Evolutionary conservation across 30 jellyfish, hydroid and myxozoan species (phyloP).

Genomic region (Hydractinia echinata): DNA sequence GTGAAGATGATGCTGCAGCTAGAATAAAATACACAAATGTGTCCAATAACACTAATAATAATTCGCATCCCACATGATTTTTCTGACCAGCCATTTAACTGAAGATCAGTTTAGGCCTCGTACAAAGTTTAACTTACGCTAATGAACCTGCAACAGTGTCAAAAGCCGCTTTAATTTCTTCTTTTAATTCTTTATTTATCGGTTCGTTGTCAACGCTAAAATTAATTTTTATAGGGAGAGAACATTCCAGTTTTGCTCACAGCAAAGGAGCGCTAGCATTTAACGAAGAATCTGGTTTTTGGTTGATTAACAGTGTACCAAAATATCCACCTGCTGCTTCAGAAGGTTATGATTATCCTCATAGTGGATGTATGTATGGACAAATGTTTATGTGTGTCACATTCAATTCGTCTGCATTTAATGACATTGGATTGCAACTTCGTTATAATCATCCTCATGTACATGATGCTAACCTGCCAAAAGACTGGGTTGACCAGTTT

Average conservation of each 20-base stretch:
- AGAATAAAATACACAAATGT: too few relatives aligned
- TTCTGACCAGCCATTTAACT: too few relatives aligned
- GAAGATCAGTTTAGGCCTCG: too few relatives aligned
- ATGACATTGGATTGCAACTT: conserved; percentile 76
- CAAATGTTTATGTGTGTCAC: conserved; percentile 90
- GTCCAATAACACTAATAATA: too few relatives aligned
- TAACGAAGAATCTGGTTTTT: conserved; percentile 72
- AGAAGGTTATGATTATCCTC: conserved; percentile 85
- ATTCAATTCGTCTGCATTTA: conserved; percentile 70
- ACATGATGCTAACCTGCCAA: conserved; percentile 73
- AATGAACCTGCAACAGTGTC: too few relatives aligned
- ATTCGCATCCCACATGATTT: too few relatives aligned
- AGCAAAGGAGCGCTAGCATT: conserved; percentile 93
- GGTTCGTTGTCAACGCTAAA: too few relatives aligned
- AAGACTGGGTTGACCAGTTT: conserved; percentile 44
- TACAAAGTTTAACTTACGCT: too few relatives aligned
- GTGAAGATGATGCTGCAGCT: too few relatives aligned
- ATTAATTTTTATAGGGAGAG: conserved; percentile 8
- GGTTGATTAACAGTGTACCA: conserved; percentile 94
- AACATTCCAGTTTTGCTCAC: conserved; percentile 48
- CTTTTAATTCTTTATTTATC: too few relatives aligned
- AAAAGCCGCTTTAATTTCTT: too few relatives aligned
- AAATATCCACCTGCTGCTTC: conserved; percentile 55
- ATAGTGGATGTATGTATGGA: conserved; percentile 83
- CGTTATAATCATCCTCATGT: conserved; percentile 84